Conservation (phyloP, 2,888 invertebrate genomes). For the Macaria notata region DNA sequence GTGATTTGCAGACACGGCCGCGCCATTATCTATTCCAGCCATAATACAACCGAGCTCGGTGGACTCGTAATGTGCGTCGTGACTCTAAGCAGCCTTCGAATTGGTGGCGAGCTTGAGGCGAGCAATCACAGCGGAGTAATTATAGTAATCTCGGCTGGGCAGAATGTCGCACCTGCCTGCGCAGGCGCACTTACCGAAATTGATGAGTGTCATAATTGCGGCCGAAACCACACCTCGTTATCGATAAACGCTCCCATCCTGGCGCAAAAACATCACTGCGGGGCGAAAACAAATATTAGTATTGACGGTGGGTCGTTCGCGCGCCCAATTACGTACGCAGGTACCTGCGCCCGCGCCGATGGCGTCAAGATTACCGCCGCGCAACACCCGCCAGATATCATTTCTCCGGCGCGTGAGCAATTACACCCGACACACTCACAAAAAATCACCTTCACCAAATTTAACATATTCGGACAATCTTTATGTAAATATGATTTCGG, state of each 20-base stretch:
- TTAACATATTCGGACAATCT: constrained; percentile 38
- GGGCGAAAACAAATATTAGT: constrained; percentile 77
- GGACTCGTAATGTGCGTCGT: constrained; percentile 3
- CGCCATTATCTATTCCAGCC: background rate
- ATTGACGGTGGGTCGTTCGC: constrained; percentile 60
- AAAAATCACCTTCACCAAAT: constrained; percentile 39
- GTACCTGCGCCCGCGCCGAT: constrained; percentile 45
- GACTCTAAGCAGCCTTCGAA: constrained; percentile 9
- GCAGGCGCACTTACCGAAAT: constrained; percentile 50
- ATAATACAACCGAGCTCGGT: constrained; percentile 2
- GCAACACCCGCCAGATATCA: constrained; percentile 56
- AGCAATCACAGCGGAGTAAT: constrained; percentile 11
- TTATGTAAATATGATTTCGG: constrained; percentile 32
- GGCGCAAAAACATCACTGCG: constrained; percentile 51
- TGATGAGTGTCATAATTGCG: constrained; percentile 62
- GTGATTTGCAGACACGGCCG: constrained; percentile 10
- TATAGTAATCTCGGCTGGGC: constrained; percentile 32
- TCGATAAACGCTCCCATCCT: constrained; percentile 54
- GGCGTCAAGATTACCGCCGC: constrained; percentile 60
- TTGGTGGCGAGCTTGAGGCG: constrained; percentile 3
- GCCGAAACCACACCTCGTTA: constrained; percentile 57
- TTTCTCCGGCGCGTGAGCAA: constrained; percentile 51
- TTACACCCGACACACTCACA: constrained; percentile 34
- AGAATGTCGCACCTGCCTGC: constrained; percentile 59
- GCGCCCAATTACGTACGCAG: constrained; percentile 50